Conservation (phyloP, 2,888 invertebrate genomes). For the Tolmerus cingulatus region DNA sequence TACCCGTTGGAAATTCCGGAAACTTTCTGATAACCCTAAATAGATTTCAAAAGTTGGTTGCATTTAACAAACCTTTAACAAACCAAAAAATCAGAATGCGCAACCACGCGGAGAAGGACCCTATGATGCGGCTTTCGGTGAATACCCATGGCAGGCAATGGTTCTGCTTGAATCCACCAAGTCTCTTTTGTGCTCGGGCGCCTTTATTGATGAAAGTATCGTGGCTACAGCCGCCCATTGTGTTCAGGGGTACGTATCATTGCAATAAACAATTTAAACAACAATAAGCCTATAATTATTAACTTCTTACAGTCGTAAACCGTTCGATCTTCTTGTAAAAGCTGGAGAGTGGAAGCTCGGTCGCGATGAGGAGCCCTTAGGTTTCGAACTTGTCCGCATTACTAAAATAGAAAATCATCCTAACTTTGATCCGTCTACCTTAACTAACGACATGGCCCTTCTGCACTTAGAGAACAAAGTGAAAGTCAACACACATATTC, state of each 20-base stretch:
- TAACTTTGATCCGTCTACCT: conserved; percentile 68
- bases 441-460: conserved; percentile 76
- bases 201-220: conserved; percentile 76
- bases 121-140: conserved; percentile 76
- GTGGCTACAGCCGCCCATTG: conserved; percentile 83
- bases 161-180: conserved; percentile 75
- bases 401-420: conserved; percentile 76
- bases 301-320: conserved; percentile 65
- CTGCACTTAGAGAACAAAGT: conserved; percentile 72
- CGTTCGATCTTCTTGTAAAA: conserved; percentile 76
- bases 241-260: conserved; percentile 72
- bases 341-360: conserved; percentile 87
- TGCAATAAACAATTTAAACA: not conserved
- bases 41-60: not conserved
- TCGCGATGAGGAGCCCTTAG: conserved; percentile 79
- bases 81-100: conserved; percentile 54
- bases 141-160: conserved; percentile 90
- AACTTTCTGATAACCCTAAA: not conserved
- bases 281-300: not conserved
- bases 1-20: not conserved
- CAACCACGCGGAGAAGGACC: conserved; percentile 54
- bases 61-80: not conserved
- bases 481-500: conserved; percentile 74
- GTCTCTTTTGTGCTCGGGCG: conserved; percentile 80
- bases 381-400: conserved; percentile 80